phyloP scores from a whole-genome alignment of 2,888 invertebrate genomes.

The Stegana nigrithorax region DNA sequence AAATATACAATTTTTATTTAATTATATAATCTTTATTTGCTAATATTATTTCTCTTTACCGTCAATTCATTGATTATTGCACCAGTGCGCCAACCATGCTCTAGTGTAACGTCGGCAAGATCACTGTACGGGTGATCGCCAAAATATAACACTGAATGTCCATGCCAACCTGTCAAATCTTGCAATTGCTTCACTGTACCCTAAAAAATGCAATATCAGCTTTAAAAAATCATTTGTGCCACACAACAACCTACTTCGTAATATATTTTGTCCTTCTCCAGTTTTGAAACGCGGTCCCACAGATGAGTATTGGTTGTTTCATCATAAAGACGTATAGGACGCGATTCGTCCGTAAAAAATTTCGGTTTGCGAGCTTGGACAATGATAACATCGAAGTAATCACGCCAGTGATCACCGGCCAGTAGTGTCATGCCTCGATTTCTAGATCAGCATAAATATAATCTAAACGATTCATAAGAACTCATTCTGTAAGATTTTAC shows the following conservation, averaged over 20 bases:
- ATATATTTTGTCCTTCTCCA: slow-evolving; percentile 91
- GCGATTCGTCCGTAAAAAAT: slow-evolving; percentile 93
- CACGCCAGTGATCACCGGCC: slow-evolving; percentile 88
- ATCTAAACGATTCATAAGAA: not conserved
- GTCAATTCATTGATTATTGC: slow-evolving; percentile 96
- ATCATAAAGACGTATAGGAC: slow-evolving; percentile 91
- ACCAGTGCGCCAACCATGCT: slow-evolving; percentile 97
- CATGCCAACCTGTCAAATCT: slow-evolving; percentile 92
- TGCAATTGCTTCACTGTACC: slow-evolving; percentile 93
- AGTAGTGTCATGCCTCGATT: slow-evolving; percentile 92
- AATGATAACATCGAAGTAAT: slow-evolving; percentile 93
- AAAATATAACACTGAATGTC: slow-evolving; percentile 94
- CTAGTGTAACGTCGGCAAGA: slow-evolving; percentile 93
- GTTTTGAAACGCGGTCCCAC: slow-evolving; percentile 89
- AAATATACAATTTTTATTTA: slow-evolving; percentile 24
- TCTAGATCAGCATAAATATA: slow-evolving; percentile 69
- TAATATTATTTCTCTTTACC: slow-evolving; percentile 59
- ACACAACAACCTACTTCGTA: too few species aligned
- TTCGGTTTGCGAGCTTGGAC: slow-evolving; percentile 95
- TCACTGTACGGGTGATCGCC: slow-evolving; percentile 99
- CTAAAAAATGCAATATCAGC: slow-evolving; percentile 69
- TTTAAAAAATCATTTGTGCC: not conserved
- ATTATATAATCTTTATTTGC: slow-evolving; percentile 27
- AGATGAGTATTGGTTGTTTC: slow-evolving; percentile 83
- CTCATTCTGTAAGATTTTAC: slow-evolving; percentile 55